Conservation (phyloP, 2,797 vertebrate species). For the Macrochelys suwanniensis region DNA sequence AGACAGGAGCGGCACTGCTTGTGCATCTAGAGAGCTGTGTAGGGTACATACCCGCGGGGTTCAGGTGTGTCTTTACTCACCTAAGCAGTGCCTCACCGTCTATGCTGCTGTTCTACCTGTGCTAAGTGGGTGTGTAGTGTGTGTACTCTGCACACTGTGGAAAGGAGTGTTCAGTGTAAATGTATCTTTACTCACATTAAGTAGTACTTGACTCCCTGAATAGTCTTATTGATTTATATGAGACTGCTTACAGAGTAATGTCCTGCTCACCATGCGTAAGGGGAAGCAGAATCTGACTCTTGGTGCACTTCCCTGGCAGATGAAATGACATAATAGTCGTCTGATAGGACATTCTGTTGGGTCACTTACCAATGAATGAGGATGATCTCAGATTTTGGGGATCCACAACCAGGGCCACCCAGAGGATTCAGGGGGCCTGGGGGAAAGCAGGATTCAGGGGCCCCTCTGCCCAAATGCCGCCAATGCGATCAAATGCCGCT, state of each 20-base stretch:
- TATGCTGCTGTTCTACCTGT: neutral
- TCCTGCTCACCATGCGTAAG: neutral
- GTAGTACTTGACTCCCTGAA: neutral
- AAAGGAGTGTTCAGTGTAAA: neutral
- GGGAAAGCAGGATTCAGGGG: too few species aligned
- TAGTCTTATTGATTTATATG: neutral
- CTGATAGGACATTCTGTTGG: neutral
- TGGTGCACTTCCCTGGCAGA: accelerated
- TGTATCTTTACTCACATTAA: neutral
- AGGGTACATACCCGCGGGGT: neutral
- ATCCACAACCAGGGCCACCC: neutral
- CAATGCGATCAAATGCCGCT: too few species aligned
- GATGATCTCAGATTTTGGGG: neutral
- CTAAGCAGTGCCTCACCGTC: neutral
- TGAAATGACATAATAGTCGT: neutral
- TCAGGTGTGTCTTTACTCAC: neutral
- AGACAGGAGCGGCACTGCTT: neutral
- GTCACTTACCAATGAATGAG: neutral
- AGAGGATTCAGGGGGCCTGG: too few species aligned
- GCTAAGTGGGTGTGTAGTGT: neutral
- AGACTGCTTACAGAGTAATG: neutral
- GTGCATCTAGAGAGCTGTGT: neutral
- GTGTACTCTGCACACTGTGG: neutral
- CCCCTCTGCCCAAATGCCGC: too few species aligned
- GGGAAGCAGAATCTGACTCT: neutral